A percentile compares a stretch with the other conserved stretches of the same genome.
Evolutionary conservation across 2,797 vertebrate species (phyloP).

Genomic region (Xiphophorus birchmanni): DNA sequence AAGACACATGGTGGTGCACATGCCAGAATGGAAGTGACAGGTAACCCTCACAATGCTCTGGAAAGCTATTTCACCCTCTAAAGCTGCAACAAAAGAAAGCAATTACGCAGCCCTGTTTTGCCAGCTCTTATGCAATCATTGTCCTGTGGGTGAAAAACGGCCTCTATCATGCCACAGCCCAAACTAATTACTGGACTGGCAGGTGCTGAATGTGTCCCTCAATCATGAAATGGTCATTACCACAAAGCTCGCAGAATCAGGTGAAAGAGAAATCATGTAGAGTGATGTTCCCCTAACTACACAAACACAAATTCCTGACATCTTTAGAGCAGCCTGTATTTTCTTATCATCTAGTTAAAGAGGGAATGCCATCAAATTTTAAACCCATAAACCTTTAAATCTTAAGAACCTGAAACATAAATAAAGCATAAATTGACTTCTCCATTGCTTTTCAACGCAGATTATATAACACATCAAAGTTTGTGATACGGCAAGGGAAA

Average conservation of each 20-base stretch:
- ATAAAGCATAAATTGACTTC: background rate
- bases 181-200: conserved; percentile 75
- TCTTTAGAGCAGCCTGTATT: conserved; percentile 28
- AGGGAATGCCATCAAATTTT: background rate
- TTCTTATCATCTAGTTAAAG: conserved; percentile 36
- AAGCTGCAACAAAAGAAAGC: conserved; percentile 56
- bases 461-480: background rate
- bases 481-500: background rate
- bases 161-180: conserved; percentile 63
- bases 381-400: background rate
- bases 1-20: conserved; percentile 40
- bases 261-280: conserved; percentile 61
- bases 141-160: conserved; percentile 73
- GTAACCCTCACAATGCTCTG: conserved; percentile 43
- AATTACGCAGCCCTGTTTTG: conserved; percentile 64
- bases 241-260: conserved; percentile 49
- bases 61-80: conserved; percentile 54
- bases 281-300: conserved; percentile 38
- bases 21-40: conserved; percentile 53
- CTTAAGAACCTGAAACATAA: background rate
- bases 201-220: conserved; percentile 57
- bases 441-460: background rate
- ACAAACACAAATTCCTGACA: conserved; percentile 47
- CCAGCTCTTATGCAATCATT: conserved; percentile 66
- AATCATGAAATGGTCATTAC: conserved; percentile 60